phyloP scores from a whole-genome alignment of 2,113 vertebrate genomes.

The Plecturocebus donacophilus region DNA sequence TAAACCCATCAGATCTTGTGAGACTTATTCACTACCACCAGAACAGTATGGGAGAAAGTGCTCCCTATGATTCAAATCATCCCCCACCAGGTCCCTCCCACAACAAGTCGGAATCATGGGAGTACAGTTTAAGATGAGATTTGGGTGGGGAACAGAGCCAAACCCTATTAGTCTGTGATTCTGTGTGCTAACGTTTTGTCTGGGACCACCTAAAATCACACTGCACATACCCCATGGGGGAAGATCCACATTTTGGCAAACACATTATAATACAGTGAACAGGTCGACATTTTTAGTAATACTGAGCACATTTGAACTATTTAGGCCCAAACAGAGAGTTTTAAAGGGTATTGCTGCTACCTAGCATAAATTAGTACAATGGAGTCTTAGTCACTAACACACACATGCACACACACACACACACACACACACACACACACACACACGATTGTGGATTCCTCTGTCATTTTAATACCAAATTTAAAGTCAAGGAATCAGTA shows the following conservation, averaged over 20 bases:
- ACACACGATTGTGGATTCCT: not conserved
- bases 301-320: not conserved
- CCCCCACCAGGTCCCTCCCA: no score
- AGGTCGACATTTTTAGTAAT: no score
- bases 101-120: no score
- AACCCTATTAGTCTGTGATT: not conserved
- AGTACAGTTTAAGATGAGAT: no score
- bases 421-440: not conserved
- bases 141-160: no score
- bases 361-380: fast-evolving
- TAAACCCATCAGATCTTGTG: no score
- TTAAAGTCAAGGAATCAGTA: conserved; percentile 58
- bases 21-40: no score
- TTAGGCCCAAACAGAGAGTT: not conserved
- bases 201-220: not conserved
- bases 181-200: not conserved
- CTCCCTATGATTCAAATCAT: no score
- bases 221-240: fast-evolving
- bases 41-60: no score
- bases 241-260: not conserved
- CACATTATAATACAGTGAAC: not conserved
- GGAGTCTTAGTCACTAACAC: not conserved
- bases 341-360: not conserved
- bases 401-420: not conserved
- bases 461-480: conserved; percentile 51